phyloP scores from a whole-genome alignment of 2,888 invertebrate genomes.

The Lepidonotus clava region DNA sequence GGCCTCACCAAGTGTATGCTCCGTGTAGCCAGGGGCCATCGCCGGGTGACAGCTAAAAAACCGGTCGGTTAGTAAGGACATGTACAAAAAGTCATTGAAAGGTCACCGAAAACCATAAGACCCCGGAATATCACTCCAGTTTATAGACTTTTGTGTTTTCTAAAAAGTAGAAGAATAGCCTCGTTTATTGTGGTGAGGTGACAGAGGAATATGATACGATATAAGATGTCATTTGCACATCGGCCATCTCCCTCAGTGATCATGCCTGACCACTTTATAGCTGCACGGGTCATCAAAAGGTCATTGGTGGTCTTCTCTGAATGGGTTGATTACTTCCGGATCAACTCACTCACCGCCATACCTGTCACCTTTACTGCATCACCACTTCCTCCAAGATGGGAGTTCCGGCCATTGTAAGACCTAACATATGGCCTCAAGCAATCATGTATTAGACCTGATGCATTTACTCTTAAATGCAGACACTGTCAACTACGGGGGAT shows the following conservation, averaged over 20 bases:
- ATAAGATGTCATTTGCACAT: not conserved
- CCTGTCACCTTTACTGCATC: not conserved
- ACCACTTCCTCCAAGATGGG: not conserved
- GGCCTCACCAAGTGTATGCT: not conserved
- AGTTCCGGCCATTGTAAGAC: not conserved
- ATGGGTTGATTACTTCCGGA: conserved; percentile 12
- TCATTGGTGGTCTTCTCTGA: not conserved
- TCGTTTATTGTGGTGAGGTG: too few species aligned
- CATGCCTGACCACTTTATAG: not conserved
- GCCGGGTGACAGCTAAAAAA: not conserved
- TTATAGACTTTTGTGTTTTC: too few species aligned
- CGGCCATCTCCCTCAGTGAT: not conserved
- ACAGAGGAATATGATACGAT: not conserved
- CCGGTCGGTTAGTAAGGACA: not conserved
- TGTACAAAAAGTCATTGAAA: too few species aligned
- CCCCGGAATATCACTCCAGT: too few species aligned
- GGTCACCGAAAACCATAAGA: too few species aligned
- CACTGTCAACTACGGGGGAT: too few species aligned
- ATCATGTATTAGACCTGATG: too few species aligned
- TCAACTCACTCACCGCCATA: not conserved
- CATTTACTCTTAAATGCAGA: too few species aligned
- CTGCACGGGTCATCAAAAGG: conserved; percentile 11
- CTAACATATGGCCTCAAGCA: not conserved
- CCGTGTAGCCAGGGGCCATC: not conserved
- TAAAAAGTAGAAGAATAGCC: too few species aligned